Evolutionary conservation across 2,888 invertebrate genomes (phyloP).

Genomic region (Frankliniella fusca): DNA sequence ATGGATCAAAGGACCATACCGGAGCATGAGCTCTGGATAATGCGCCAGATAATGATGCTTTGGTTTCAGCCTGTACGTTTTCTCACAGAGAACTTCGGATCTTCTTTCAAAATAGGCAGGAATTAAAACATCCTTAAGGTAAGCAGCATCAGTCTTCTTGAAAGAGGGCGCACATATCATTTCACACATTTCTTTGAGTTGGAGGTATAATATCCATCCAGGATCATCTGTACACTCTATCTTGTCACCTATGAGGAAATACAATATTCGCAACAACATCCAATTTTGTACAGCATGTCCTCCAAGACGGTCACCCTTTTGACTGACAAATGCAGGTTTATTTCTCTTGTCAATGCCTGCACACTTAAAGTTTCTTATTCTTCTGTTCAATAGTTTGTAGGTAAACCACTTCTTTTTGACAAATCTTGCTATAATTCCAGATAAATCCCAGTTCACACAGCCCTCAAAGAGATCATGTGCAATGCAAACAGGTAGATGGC

Average conservation of each 20-base stretch:
- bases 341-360: neutral
- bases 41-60: neutral
- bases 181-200: neutral
- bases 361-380: neutral
- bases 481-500: neutral
- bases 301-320: neutral
- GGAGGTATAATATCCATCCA: neutral
- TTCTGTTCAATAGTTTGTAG: neutral
- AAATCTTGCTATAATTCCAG: neutral
- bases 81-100: neutral
- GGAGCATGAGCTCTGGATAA: neutral
- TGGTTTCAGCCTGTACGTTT: neutral
- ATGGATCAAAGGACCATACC: neutral
- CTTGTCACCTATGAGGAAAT: neutral
- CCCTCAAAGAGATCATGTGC: neutral
- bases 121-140: neutral
- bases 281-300: neutral
- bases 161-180: neutral
- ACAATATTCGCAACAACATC: neutral
- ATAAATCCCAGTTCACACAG: neutral
- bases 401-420: neutral
- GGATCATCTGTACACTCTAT: neutral
- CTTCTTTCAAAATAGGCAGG: neutral
- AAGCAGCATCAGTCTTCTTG: neutral
- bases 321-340: neutral